Percentiles rank a stretch among this genome's conserved stretches.
Evolutionary conservation across 2,888 invertebrate species (phyloP).

Genomic region (Polydrusus tereticollis): DNA sequence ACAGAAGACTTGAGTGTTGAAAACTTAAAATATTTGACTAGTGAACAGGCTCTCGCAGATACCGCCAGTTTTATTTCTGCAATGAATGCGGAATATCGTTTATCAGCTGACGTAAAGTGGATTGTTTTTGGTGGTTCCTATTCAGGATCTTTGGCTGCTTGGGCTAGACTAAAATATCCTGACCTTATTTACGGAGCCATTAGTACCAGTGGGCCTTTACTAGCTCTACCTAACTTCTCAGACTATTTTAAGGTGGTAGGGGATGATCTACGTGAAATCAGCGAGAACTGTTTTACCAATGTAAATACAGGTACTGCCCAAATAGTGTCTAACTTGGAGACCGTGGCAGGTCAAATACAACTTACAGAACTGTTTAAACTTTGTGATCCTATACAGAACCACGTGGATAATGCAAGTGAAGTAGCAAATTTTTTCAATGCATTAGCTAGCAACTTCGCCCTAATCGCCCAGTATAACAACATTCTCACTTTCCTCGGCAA

Average conservation of each 20-base stretch:
- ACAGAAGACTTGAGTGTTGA: not conserved
- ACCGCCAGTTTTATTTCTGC: not conserved
- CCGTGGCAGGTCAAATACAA: not conserved
- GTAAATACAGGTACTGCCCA: slow-evolving; percentile 65
- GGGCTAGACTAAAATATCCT: slow-evolving; percentile 90
- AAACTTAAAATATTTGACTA: not conserved
- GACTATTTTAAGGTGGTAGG: slow-evolving; percentile 89
- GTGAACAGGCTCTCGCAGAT: not conserved
- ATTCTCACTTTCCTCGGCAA: not conserved
- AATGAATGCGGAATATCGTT: not conserved
- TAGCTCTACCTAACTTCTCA: slow-evolving; percentile 86
- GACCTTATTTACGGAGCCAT: slow-evolving; percentile 87
- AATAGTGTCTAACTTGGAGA: slow-evolving; percentile 46
- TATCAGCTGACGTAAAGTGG: slow-evolving; percentile 75
- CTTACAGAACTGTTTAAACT: not conserved
- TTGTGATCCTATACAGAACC: not conserved
- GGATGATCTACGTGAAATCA: slow-evolving; percentile 77
- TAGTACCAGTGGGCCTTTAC: slow-evolving; percentile 71
- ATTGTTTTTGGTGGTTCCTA: slow-evolving; percentile 96
- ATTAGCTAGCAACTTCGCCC: not conserved
- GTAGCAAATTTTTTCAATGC: not conserved
- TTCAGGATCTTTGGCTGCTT: slow-evolving; percentile 92
- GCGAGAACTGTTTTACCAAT: slow-evolving; percentile 74
- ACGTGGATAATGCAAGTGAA: not conserved
- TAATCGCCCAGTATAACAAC: not conserved